Conservation (phyloP, 35 echinoderm and acorn worm species). For the Holothuria glaberrima region DNA sequence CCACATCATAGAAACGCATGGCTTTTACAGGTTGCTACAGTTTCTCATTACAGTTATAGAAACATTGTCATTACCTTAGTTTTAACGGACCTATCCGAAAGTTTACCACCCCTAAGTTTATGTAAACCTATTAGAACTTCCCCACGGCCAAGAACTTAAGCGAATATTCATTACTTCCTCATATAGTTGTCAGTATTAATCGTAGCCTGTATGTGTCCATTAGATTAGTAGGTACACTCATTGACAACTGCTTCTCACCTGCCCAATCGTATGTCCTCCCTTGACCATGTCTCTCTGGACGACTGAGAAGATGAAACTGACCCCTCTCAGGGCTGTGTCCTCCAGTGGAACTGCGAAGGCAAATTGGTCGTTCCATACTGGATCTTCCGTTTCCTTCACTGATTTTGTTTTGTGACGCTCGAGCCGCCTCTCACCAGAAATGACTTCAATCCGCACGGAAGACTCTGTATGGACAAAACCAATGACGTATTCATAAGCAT, state of each 20-base stretch:
- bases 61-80: too few species aligned
- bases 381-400: conserved; percentile 72
- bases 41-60: too few species aligned
- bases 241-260: conserved; percentile 39
- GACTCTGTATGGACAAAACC: conserved; percentile 53
- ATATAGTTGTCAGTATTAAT: too few species aligned
- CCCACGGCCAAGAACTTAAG: too few species aligned
- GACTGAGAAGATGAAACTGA: conserved; percentile 59
- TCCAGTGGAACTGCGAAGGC: conserved; percentile 63
- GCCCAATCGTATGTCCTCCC: conserved; percentile 66
- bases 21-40: too few species aligned
- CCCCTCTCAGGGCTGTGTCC: conserved; percentile 47
- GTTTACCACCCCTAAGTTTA: too few species aligned
- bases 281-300: conserved; percentile 76
- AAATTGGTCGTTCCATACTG: conserved; percentile 76
- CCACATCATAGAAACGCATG: too few species aligned
- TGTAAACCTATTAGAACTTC: too few species aligned
- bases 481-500: neutral
- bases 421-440: conserved; percentile 59
- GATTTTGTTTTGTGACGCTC: conserved; percentile 66
- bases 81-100: too few species aligned
- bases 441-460: conserved; percentile 65
- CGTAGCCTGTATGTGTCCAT: too few species aligned
- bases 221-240: too few species aligned
- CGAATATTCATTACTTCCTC: too few species aligned